phyloP scores from a whole-genome alignment of 1,140 invertebrate genomes.

The Micrasema minimum region DNA sequence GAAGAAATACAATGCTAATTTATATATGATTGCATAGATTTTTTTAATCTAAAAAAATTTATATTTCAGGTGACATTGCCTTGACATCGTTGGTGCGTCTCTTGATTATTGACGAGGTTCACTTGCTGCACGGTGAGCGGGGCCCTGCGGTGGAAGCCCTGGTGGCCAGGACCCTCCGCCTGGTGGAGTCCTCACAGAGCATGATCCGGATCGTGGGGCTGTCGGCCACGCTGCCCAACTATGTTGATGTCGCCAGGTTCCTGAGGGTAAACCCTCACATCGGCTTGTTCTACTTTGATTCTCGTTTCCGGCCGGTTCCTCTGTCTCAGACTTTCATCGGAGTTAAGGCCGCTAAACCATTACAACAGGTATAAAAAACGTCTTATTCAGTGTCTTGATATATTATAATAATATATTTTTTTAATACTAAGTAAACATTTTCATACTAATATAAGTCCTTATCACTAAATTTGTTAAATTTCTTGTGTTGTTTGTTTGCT shows the following conservation, averaged over 20 bases:
- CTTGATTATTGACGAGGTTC: slow-evolving; percentile 98
- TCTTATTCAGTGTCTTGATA: too few species aligned
- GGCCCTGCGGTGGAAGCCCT: slow-evolving; percentile 98
- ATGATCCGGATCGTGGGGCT: slow-evolving; percentile 98
- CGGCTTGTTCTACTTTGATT: slow-evolving; percentile 98
- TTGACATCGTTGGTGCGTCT: slow-evolving; percentile 91
- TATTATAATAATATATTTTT: too few species aligned
- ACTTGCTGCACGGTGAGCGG: slow-evolving; percentile 95
- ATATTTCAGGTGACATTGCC: slow-evolving; percentile 84
- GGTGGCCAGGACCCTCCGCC: slow-evolving; percentile 93
- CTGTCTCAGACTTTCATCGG: slow-evolving; percentile 93
- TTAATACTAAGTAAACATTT: too few species aligned
- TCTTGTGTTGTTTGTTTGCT: too few species aligned
- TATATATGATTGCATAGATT: too few species aligned
- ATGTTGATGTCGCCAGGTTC: slow-evolving; percentile 95
- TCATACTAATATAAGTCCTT: too few species aligned
- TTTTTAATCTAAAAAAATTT: too few species aligned
- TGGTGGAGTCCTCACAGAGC: slow-evolving; percentile 94
- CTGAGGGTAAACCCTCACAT: slow-evolving; percentile 91
- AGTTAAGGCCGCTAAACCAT: slow-evolving; percentile 81
- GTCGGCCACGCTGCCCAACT: slow-evolving; percentile 98
- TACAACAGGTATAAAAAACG: slow-evolving; percentile 76
- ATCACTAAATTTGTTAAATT: too few species aligned
- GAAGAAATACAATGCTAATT: too few species aligned
- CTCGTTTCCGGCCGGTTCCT: slow-evolving; percentile 95